Base-by-base conservation (phyloP, 2,113 vertebrate genomes). In the Notothenia rossii region DNA sequence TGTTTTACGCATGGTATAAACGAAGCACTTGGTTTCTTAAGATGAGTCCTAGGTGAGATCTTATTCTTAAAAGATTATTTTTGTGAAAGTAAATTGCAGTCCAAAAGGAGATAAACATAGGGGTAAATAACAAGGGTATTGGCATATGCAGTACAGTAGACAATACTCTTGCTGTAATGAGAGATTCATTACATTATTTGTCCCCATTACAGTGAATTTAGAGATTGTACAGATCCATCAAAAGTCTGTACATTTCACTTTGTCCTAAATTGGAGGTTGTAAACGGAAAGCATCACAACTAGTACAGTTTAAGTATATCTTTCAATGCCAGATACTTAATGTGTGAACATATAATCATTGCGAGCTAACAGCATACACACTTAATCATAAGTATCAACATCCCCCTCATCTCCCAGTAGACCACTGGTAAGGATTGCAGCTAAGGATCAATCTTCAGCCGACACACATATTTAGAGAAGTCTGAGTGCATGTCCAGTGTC, bases 371-470 rank as follows among this genome's bases (percentile, higher is more conserved):
- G 18, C 46, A 73, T 29, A 25, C n/a, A 75, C 53, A 46, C 48
- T 29, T 5, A 29, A 60, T 80, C 50, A 25, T 64, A 60, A 45
- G 20, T 53, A 76, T 67, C 63, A 53, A 63, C 10, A 62, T 29
- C 0, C 0, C 61, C 59, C 45, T 71, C 45, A n/a, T 36, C 40
- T 64, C 18, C 25, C 72, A 59, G 60, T 46, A n/a, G 60, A 83
- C 36, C 69, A 36, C 50, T 25, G 73, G 79, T 64, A 54, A 69
- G 58, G 70, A 84, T 82, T 86, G 55, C 67, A 62, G 60, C 13
- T 33, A 67, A 48, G 33, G 58, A 85, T 85, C 79, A 83, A 60
- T 79, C 29, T 66, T 29, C 58, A 78, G 61, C 58, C 66, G 70
- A 71, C 61, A 72, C 71, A 71, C 58, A 63, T 18, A 22, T 51